A percentile compares a stretch with the other conserved stretches of the same genome.
phyloP scores from a whole-genome alignment of 2,113 vertebrate species.

The Engystomops pustulosus region DNA sequence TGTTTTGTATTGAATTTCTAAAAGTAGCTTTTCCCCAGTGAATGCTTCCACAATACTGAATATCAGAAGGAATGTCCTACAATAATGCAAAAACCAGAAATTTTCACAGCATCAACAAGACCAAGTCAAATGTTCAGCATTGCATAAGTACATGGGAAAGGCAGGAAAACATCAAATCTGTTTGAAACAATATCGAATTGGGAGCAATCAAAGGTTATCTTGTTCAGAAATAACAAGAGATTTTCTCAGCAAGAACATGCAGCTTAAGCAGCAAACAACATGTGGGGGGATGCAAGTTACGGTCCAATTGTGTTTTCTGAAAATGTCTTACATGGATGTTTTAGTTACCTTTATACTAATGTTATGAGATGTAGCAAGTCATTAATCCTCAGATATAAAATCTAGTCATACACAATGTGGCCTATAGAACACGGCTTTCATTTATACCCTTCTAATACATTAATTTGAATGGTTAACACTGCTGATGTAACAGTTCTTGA shows the following conservation, averaged over 20 bases:
- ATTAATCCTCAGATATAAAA: background rate
- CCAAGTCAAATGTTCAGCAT: slow-evolving; percentile 53
- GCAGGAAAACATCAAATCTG: slow-evolving; percentile 31
- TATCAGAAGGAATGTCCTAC: slow-evolving; percentile 21
- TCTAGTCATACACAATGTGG: background rate
- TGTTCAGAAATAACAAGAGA: slow-evolving; percentile 44
- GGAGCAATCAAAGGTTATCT: slow-evolving; percentile 57
- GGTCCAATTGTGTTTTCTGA: background rate
- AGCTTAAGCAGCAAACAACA: slow-evolving; percentile 16
- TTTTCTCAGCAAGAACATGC: slow-evolving; percentile 46
- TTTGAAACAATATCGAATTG: slow-evolving; percentile 55
- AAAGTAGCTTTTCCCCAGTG: slow-evolving; percentile 48
- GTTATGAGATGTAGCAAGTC: background rate
- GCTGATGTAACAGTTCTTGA: too few species aligned
- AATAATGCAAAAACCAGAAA: slow-evolving; percentile 45
- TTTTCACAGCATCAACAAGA: slow-evolving; percentile 30
- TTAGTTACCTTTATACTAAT: background rate
- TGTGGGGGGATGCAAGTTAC: background rate
- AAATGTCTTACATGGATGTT: slow-evolving; percentile 12
- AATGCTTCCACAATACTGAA: slow-evolving; percentile 11
- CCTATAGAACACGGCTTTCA: too few species aligned
- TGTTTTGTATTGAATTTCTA: slow-evolving; percentile 57
- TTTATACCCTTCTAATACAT: background rate
- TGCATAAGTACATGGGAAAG: slow-evolving; percentile 37
- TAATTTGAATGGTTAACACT: background rate